Base-by-base conservation (phyloP, 2,797 vertebrate species). In the Trematomus bernacchii region DNA sequence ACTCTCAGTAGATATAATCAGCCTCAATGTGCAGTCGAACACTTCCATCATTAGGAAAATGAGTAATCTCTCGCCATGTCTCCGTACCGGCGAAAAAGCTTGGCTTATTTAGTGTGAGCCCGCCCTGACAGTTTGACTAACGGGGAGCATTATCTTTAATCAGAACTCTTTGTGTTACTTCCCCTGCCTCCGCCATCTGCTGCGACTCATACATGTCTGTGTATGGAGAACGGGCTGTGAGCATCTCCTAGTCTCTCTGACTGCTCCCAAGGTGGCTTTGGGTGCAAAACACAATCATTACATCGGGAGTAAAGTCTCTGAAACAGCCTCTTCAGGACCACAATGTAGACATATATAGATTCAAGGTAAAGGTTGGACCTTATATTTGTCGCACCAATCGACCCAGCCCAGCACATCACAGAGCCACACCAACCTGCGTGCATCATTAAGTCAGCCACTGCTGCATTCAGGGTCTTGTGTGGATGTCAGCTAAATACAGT, bases 121-220 rank as follows among this genome's bases (percentile, higher is more conserved):
- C 59, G 52, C 65, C 76, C 87, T 61, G 85, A 89, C 72, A 84
- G 73, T 89, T 85, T 88, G 88, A 95, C 88, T 89, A 92, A 92
- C 87, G 83, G 90, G 85, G 81, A 77, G 74, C 89, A 87, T 93
- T 93, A 90, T 92, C 86, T 91, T 91, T 88, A 94, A 95, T 95
- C 94, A 94, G 85, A 93, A 91, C 62, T 90, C 92, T 93, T 95
- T 95, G 93, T 94, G 89, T 81, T 64, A 80, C 91, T 93, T 93
- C 93, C 92, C 80, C 86, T 88, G 90, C 80, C 87, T 90, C 86
- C 70, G 87, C 85, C 91, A 93, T 93, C 94, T 94, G 92, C 82
- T 72, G 80, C 72, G 53, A 81, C 84, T 88, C 63, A 30, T 73
- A 37, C 67, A 60, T 13, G 15, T 69, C 73, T 65, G 54, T 40